Evolutionary conservation across 2,113 vertebrate genomes (phyloP), one percentile per base, ranked within the genome.

Genomic region (Brachypodius melanocephalos): DNA sequence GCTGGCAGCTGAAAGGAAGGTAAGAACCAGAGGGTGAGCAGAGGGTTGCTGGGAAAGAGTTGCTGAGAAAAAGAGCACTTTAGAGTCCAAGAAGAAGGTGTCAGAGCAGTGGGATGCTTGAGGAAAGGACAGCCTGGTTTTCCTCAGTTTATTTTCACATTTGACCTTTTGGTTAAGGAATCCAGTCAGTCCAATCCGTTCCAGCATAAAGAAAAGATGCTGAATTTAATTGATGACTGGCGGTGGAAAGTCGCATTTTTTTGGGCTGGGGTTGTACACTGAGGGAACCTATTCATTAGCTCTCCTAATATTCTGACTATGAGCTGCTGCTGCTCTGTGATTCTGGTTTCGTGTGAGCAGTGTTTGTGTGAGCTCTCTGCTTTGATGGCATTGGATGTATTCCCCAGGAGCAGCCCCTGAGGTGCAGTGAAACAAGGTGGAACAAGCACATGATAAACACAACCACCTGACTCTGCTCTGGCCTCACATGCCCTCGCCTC

Each of bases 101-200:
- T 77, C 59, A 77, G 93, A 67, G 82, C 46, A 55, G n/a, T n/a
- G 46, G 0, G 21, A 55, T 79, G 42, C 51, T 63, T 40, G 86
- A 80, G 65, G 55, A 84, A 90, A 80, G 88, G 79, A 34, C 76
- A 93, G 45, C 61, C 43, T 55, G 36, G 12, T 83, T 93, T 95
- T 68, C 52, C 71, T 77, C 72, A 12, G 55, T 80, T 88, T 95
- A 83, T 91, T 96, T 88, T 96, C 85, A 80, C 65, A 45, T 92
- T 58, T 92, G 93, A 81, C 90, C 83, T 93, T 93, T 96, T 61
- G 75, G 28, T 85, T 80, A 40, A 76, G 73, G 76, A 86, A 62
- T 55, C 43, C n/a, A 48, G 71, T 85, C 75, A 52, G 71, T n/a
- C 48, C 46, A 71, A 7, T 45, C 86, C 10, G 9, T 88, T 51